Base-by-base conservation (phyloP, 2,113 vertebrate genomes). In the Syngnathoides biaculeatus region DNA sequence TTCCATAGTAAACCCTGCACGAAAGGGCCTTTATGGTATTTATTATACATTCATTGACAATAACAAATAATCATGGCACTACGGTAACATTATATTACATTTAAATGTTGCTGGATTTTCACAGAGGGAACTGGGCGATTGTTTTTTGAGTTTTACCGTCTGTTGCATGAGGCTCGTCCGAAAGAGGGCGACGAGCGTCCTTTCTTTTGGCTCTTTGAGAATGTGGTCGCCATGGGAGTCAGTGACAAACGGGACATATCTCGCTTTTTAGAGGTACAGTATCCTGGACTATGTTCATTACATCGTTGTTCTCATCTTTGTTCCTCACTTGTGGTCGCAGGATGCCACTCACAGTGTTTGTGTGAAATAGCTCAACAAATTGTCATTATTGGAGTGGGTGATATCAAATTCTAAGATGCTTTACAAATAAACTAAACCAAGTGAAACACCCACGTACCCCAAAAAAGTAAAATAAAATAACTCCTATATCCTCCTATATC, bases 201-300 rank as follows among this genome's bases (percentile, higher is more conserved):
- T 40, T 99, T 99, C 91, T 99, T 98, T 92, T 99, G 97, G 97
- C 93, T 99, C 77, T 99, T 99, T 5, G 97, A 99, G 90, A 99
- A 99, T 3, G 97, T 99, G 68, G 97, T 99, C 42, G 96, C 97
- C 57, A 99, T 99, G 97, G 97, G 97, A 45, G 94, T 99, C 73
- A 98, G 96, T 61, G 97, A 99, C 93, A 98, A 98, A 87, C 93
- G 96, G 81, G 97, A 99, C 91, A 99, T 99, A 89, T 99, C 97
- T 0, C 96, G 97, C 86, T 99, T 98, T 85, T 91, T 99, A 53
- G 96, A 98, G 95, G 97, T 97, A 78, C 72, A 14, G 20, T 6
- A 26, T 0, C 9, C 20, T 24, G 9, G 22, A 12, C 30, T 13
- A 12, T 57, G 8, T 57, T 3, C 13, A 57, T n/a, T 53, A 52